Conservation (phyloP, 2,888 invertebrate species). For the Crepidodera aurea region DNA sequence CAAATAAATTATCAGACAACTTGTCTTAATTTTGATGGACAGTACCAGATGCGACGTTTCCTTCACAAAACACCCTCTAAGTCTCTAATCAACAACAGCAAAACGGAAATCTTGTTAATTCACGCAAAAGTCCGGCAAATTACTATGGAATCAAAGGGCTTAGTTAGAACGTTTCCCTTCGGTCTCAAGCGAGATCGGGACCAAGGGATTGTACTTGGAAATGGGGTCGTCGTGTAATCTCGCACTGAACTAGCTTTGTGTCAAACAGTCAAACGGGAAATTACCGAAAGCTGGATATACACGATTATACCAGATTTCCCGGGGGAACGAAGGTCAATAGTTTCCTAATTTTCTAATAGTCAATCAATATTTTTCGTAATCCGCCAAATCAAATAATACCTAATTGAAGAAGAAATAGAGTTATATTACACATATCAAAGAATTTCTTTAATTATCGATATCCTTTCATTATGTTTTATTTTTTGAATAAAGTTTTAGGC, state of each 20-base stretch:
- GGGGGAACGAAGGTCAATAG: not conserved
- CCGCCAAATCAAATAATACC: too few species aligned
- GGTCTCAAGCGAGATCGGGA: not conserved
- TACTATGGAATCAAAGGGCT: constrained; percentile 56
- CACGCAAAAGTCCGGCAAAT: constrained; percentile 56
- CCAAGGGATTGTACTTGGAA: not conserved
- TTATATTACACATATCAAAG: too few species aligned
- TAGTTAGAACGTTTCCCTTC: not conserved
- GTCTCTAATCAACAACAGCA: not conserved
- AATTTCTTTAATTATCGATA: too few species aligned
- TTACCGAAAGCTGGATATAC: not conserved
- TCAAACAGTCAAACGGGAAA: not conserved
- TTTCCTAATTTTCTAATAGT: too few species aligned
- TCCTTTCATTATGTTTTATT: too few species aligned
- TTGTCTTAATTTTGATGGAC: too few species aligned
- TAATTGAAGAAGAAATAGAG: too few species aligned
- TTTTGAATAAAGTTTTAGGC: too few species aligned
- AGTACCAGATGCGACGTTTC: too few species aligned
- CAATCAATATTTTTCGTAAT: too few species aligned
- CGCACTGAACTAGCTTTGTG: not conserved
- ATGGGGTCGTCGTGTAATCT: not conserved
- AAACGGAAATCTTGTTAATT: constrained; percentile 44
- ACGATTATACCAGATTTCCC: not conserved
- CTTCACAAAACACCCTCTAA: too few species aligned
- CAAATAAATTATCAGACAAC: too few species aligned